phyloP scores from a whole-genome alignment of 1,140 invertebrate genomes.

The Drosophila aff. region DNA sequence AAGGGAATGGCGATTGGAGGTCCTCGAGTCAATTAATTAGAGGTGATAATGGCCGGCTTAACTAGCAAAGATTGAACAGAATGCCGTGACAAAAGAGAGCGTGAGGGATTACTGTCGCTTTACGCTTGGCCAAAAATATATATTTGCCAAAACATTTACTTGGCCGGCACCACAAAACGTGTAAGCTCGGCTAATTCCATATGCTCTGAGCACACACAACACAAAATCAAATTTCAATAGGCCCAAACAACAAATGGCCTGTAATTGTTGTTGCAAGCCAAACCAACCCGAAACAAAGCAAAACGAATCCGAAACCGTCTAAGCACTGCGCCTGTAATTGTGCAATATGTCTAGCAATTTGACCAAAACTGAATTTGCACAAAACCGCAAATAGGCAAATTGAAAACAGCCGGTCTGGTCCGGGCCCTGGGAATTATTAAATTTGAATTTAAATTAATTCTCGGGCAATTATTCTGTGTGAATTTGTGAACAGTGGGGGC shows the following conservation, averaged over 20 bases:
- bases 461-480: constrained; percentile 16
- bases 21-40: constrained; percentile 30
- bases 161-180: constrained; percentile 23
- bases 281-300: constrained; percentile 10
- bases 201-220: constrained; percentile 15
- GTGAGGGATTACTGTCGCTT: background rate
- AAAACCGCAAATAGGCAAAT: constrained; percentile 53
- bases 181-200: constrained; percentile 33
- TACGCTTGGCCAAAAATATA: constrained; percentile 10
- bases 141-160: constrained; percentile 21
- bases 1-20: background rate
- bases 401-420: constrained; percentile 8
- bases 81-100: no score
- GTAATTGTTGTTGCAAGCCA: constrained; percentile 29
- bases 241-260: constrained; percentile 26
- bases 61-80: constrained; percentile 4
- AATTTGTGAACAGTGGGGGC: background rate
- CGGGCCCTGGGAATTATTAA: constrained; percentile 37
- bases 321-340: constrained; percentile 38
- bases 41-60: constrained; percentile 29
- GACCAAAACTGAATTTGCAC: constrained; percentile 40
- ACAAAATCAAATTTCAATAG: constrained; percentile 45
- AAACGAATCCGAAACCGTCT: constrained; percentile 16
- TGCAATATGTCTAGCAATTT: constrained; percentile 45
- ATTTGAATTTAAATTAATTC: constrained; percentile 42